phyloP scores from a whole-genome alignment of 2,888 invertebrate species.

The Troides oblongomaculatus region DNA sequence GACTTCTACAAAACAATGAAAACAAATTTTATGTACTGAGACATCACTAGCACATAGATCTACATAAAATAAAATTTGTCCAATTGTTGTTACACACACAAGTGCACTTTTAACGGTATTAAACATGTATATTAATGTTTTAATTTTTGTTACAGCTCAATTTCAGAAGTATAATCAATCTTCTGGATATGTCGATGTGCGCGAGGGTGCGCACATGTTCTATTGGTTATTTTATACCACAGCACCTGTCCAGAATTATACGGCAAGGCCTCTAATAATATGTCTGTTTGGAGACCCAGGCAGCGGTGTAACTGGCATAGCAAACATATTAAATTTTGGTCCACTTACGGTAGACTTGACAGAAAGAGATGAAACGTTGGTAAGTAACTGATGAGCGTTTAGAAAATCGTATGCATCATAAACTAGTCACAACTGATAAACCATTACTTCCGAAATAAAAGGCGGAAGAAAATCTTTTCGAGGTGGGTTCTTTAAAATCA shows the following conservation, averaged over 20 bases:
- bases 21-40: too few relatives aligned
- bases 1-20: too few relatives aligned
- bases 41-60: too few relatives aligned
- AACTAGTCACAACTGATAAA: too few relatives aligned
- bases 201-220: conserved; percentile 89
- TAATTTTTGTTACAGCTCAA: conserved; percentile 43
- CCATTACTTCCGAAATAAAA: too few relatives aligned
- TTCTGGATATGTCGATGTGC: conserved; percentile 87
- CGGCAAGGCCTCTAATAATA: conserved; percentile 87
- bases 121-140: too few relatives aligned
- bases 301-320: conserved; percentile 88
- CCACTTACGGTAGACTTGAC: conserved; percentile 83
- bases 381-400: conserved; percentile 45
- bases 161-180: conserved; percentile 84
- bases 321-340: conserved; percentile 93
- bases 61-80: too few relatives aligned
- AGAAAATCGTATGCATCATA: too few relatives aligned
- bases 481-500: too few relatives aligned
- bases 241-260: conserved; percentile 78
- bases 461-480: too few relatives aligned
- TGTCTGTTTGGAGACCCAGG: conserved; percentile 95
- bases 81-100: too few relatives aligned
- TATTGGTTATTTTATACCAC: conserved; percentile 92
- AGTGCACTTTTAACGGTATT: too few relatives aligned
- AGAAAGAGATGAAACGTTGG: conserved; percentile 89